Percentiles rank a stretch among this genome's conserved stretches.
Evolutionary conservation across 1,140 invertebrate genomes (phyloP).

Genomic region (Pomacea maculata): DNA sequence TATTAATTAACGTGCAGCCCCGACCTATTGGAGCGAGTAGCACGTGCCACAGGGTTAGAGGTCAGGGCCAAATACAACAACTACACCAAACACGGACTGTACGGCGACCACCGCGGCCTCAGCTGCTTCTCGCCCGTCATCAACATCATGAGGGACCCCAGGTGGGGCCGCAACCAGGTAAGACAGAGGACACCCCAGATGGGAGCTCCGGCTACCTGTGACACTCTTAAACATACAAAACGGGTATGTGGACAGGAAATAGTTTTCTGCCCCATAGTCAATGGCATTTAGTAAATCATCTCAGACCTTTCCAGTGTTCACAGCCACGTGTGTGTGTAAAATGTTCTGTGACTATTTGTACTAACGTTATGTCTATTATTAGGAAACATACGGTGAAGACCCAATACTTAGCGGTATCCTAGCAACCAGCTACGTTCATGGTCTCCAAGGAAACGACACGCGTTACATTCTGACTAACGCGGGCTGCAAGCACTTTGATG

Average conservation of each 20-base stretch:
- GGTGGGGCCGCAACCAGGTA: conserved; percentile 24
- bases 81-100: conserved; percentile 1
- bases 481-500: conserved; percentile 58
- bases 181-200: not conserved
- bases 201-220: too few relatives aligned
- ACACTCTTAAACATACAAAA: too few relatives aligned
- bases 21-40: conserved; percentile 1
- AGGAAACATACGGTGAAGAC: conserved; percentile 62
- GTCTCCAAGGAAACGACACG: conserved; percentile 51
- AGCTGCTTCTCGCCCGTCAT: conserved; percentile 23
- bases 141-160: conserved; percentile 26
- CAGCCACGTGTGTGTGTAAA: too few relatives aligned
- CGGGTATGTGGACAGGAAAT: too few relatives aligned
- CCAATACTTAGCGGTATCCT: conserved; percentile 47
- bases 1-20: not conserved
- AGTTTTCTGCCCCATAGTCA: too few relatives aligned
- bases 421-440: conserved; percentile 40
- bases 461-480: conserved; percentile 48
- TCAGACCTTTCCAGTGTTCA: too few relatives aligned
- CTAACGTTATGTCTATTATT: not conserved
- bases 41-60: conserved; percentile 14
- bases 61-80: conserved; percentile 25
- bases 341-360: too few relatives aligned
- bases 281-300: too few relatives aligned
- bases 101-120: conserved; percentile 11